Percentiles rank a stretch among this genome's conserved stretches.
Evolutionary conservation across 2,113 vertebrate genomes (phyloP).

Genomic region (Mohoua ochrocephala): DNA sequence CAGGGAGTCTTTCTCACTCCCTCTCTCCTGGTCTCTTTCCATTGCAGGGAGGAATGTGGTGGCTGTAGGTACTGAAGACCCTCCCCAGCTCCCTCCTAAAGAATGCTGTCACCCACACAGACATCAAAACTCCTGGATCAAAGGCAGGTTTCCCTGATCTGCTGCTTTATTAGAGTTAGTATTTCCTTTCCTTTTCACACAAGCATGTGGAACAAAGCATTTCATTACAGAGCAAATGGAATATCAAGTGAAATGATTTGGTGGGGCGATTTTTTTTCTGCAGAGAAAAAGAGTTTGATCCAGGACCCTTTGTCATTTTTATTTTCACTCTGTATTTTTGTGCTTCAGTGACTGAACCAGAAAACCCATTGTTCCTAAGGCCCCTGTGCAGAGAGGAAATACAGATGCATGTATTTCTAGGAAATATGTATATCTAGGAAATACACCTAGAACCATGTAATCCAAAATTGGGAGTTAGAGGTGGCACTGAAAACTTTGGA

Average conservation of each 20-base stretch:
- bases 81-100: neutral
- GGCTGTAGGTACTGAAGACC: neutral
- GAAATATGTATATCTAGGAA: neutral
- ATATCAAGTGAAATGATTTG: constrained; percentile 11
- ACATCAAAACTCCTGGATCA: neutral
- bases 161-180: neutral
- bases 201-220: neutral
- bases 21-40: neutral
- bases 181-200: neutral
- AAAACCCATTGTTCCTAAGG: neutral
- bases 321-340: neutral
- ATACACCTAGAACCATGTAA: neutral
- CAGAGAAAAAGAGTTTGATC: neutral
- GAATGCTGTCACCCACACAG: neutral
- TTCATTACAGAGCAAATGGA: constrained; percentile 10
- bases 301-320: neutral
- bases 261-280: neutral
- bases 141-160: neutral
- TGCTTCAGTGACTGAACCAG: neutral
- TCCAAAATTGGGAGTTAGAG: neutral
- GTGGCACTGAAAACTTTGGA: neutral
- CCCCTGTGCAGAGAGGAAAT: neutral
- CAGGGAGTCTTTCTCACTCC: neutral
- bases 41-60: no score
- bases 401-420: neutral